These are phyloP conservation scores for Ivindomyrus marchei DNA, from an alignment of 2,113 vertebrate species.

Conservation along the genomic window DNA sequence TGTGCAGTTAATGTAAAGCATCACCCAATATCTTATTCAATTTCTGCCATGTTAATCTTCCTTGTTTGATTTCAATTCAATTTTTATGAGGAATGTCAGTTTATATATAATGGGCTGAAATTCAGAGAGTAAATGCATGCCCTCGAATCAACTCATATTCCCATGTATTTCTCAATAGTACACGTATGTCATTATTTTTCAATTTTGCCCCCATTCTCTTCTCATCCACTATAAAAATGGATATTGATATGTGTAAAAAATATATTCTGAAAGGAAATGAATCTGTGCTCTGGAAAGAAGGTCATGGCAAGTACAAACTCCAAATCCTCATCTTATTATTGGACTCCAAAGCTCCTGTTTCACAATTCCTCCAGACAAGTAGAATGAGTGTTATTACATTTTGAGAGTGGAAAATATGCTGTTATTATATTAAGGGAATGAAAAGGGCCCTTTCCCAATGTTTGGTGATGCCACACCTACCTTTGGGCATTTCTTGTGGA, in stretches of 20 bases:
- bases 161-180: background rate
- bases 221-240: background rate
- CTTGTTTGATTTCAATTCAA: background rate
- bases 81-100: slow-evolving; percentile 5
- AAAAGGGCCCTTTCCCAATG: background rate
- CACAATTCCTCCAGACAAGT: background rate
- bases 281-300: background rate
- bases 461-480: background rate
- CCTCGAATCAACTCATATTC: background rate
- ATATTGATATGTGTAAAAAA: slow-evolving; percentile 4
- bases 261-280: background rate
- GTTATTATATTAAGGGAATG: background rate
- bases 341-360: slow-evolving; percentile 3
- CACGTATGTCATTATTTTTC: background rate
- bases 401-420: background rate
- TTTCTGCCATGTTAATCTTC: background rate
- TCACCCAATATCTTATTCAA: background rate
- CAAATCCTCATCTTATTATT: background rate
- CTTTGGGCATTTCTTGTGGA: background rate
- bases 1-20: background rate
- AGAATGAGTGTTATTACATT: slow-evolving; percentile 6
- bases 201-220: background rate
- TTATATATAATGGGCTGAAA: background rate
- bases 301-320: slow-evolving; percentile 11
- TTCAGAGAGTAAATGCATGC: background rate